phyloP scores from a whole-genome alignment of 2,888 invertebrate genomes.

The Cybosia mesomella region DNA sequence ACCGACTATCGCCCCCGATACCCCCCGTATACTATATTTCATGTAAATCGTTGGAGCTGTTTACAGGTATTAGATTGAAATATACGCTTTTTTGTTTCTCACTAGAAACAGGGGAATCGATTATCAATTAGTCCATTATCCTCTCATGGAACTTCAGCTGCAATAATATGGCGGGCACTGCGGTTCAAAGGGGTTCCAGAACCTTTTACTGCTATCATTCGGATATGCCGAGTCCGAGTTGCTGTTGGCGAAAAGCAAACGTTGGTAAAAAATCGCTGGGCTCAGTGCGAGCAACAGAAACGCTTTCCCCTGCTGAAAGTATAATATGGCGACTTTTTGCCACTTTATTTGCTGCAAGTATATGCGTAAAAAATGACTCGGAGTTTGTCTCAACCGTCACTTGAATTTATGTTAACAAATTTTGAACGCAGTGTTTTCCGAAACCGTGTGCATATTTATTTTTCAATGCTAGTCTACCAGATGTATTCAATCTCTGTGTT shows the following conservation, averaged over 20 bases:
- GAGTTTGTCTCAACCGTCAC: neutral
- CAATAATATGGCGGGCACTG: too few relatives aligned
- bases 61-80: too few relatives aligned
- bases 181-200: too few relatives aligned
- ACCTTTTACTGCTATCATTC: too few relatives aligned
- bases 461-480: constrained; percentile 1
- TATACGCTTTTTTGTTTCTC: neutral
- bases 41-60: too few relatives aligned
- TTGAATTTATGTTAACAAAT: neutral
- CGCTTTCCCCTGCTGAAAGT: neutral
- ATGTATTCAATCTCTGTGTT: neutral
- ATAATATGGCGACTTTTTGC: neutral
- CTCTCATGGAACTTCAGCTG: too few relatives aligned
- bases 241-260: too few relatives aligned
- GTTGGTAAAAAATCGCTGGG: too few relatives aligned
- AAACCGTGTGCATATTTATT: neutral
- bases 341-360: neutral
- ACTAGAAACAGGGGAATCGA: neutral
- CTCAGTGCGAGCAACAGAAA: neutral
- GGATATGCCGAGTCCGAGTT: neutral
- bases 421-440: neutral
- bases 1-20: too few relatives aligned
- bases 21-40: too few relatives aligned
- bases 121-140: too few relatives aligned
- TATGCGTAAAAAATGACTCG: neutral